Conservation (phyloP, 2,113 vertebrate genomes). For the Australoheros scitulus region DNA sequence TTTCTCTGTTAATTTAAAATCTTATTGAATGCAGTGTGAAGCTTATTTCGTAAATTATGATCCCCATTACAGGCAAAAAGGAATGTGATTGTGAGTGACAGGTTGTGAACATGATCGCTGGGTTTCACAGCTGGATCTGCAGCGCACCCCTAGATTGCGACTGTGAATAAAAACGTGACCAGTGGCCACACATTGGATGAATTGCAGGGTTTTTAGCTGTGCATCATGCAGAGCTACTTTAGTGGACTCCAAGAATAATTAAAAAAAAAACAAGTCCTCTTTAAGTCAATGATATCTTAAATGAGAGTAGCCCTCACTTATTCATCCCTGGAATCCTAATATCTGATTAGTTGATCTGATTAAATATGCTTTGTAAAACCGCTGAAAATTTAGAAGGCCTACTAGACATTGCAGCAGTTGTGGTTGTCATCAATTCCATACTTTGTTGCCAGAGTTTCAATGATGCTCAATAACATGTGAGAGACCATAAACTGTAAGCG, state of each 20-base stretch:
- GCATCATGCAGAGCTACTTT: not conserved
- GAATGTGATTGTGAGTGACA: too few species aligned
- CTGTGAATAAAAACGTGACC: too few species aligned
- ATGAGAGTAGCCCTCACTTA: conserved; percentile 8
- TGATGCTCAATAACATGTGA: not conserved
- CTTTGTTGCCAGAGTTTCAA: not conserved
- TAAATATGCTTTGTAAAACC: not conserved
- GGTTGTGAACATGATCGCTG: too few species aligned
- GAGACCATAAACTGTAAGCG: not conserved
- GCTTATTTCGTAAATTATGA: too few species aligned
- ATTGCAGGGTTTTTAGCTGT: not conserved
- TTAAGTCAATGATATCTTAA: not conserved
- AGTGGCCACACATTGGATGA: not conserved
- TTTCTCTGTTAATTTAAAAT: too few species aligned
- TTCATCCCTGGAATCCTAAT: not conserved
- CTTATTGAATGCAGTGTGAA: too few species aligned
- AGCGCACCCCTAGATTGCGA: too few species aligned
- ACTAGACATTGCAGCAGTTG: not conserved
- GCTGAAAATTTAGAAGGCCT: too few species aligned
- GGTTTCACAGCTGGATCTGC: too few species aligned
- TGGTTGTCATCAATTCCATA: not conserved
- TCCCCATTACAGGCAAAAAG: too few species aligned
- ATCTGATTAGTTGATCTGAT: not conserved
- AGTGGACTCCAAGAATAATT: not conserved
- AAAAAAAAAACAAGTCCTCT: not conserved